Evolutionary conservation across 1,140 invertebrate species (phyloP).

Genomic region (Neodiprion virginianus): DNA sequence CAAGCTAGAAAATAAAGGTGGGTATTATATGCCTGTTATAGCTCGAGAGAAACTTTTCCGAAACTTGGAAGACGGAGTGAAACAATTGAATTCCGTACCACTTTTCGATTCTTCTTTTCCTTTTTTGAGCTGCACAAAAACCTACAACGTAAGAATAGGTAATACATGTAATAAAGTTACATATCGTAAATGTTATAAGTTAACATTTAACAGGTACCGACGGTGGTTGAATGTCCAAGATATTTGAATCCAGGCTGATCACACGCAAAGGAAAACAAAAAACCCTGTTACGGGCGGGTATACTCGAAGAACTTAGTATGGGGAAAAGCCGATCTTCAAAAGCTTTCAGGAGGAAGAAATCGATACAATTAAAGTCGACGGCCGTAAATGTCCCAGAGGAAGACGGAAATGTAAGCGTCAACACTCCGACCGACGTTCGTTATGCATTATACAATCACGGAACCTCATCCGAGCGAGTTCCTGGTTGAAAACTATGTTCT

Average conservation of each 20-base stretch:
- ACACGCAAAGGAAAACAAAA: not conserved
- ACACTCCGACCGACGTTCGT: not conserved
- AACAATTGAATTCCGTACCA: not conserved
- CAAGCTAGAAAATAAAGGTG: not conserved
- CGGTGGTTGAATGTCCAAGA: not conserved
- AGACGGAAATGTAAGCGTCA: not conserved
- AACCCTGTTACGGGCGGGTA: not conserved
- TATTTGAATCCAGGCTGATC: not conserved
- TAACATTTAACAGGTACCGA: conserved; percentile 49
- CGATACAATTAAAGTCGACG: conserved; percentile 6
- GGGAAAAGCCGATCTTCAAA: not conserved
- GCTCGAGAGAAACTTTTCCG: not conserved
- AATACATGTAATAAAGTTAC: not conserved
- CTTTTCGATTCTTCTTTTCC: not conserved
- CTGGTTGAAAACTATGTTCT: not conserved
- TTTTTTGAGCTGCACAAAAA: too few relatives aligned
- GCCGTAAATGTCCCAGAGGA: not conserved
- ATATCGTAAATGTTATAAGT: conserved; percentile 55
- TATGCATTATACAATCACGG: not conserved
- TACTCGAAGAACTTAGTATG: not conserved
- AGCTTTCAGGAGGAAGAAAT: conserved; percentile 10
- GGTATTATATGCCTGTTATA: not conserved
- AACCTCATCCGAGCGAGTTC: not conserved
- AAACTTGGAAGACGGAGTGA: not conserved
- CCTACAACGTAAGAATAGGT: too few relatives aligned